Evolutionary conservation across 2,888 invertebrate species (phyloP), one percentile per base, ranked within the genome.

Genomic region (Priocnemis perturbator): DNA sequence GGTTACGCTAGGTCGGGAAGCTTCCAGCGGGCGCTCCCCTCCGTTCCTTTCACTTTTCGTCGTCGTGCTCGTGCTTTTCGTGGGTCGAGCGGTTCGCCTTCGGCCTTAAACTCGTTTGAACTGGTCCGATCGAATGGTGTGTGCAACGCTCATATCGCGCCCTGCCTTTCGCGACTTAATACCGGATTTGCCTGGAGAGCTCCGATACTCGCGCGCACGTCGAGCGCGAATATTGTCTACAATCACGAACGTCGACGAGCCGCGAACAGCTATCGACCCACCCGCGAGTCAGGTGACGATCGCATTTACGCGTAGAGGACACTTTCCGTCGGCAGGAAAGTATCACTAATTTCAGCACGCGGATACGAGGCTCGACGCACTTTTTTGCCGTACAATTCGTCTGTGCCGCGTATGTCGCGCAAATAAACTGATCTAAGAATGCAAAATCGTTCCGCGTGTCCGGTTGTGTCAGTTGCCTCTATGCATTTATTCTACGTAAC

Each of bases 1-100:
- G 72, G 77, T 82, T 83, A 79, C 67, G 77, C 72, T 83, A 81
- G 83, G 81, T 83, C 83, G 78, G 78, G 83, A 73, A 76, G 78
- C 78, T 79, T 81, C 78, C 67, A 76, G 26, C 53, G 21, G 37
- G 48, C 19, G 50, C 64, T 20, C 59, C 30, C 47, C n/a, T 15
- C 53, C 47, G 5, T 3, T 52, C 50, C 56, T 60, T 52, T 60
- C 47, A 56, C 47, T 58, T 85, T 83, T 83, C 77, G 77, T 82
- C 77, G 81, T 79, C 74, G 76, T 82, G 77, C 50, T 80, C 78
- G 73, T 83, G 73, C 78, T 78, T 81, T 78, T 81, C 79, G 79
- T 77, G 71, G 77, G 67, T 66, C 79, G 77, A 81, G 81, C 76
- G 73, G 83, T 81, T 83, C 78, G 77, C 81, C 83, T 83, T 83